Evolutionary conservation across 2,113 vertebrate genomes (phyloP).

Genomic region (Leptobrachium leishanense): DNA sequence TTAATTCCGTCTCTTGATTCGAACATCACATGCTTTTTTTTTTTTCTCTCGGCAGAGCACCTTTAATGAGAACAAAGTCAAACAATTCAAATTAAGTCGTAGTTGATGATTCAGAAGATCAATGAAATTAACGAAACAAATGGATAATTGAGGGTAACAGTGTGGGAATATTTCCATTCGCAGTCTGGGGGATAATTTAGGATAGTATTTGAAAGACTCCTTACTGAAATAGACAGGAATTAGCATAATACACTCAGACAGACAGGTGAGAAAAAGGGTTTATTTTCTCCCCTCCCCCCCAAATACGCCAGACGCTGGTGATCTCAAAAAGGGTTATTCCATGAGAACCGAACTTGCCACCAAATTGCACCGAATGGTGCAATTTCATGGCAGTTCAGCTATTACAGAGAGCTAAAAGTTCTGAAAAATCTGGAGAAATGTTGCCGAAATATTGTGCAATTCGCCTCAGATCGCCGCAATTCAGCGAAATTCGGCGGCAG

Average conservation of each 20-base stretch:
- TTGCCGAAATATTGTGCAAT: too few species aligned
- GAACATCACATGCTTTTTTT: slow-evolving; percentile 60
- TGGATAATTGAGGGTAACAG: slow-evolving; percentile 44
- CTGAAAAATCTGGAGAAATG: too few species aligned
- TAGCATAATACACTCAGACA: not conserved
- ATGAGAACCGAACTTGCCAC: too few species aligned
- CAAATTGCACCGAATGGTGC: too few species aligned
- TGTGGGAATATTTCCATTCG: slow-evolving; percentile 43
- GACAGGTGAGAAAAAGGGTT: not conserved
- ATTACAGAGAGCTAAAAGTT: too few species aligned
- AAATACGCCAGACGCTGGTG: too few species aligned
- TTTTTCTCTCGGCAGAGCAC: too few species aligned
- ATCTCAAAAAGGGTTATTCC: too few species aligned
- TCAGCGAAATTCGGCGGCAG: too few species aligned
- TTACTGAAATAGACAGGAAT: slow-evolving; percentile 2
- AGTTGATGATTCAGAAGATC: slow-evolving; percentile 50
- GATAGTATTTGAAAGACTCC: not conserved
- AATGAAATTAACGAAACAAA: slow-evolving; percentile 50
- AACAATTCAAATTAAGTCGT: slow-evolving; percentile 43
- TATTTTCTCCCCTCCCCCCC: too few species aligned
- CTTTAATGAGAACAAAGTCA: slow-evolving; percentile 47
- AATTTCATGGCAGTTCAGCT: too few species aligned
- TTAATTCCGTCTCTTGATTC: slow-evolving; percentile 58
- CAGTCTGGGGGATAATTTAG: not conserved
- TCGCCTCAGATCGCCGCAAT: too few species aligned